Evolutionary conservation across 2,888 invertebrate genomes (phyloP).

Genomic region (Allophyes oxyacanthae): DNA sequence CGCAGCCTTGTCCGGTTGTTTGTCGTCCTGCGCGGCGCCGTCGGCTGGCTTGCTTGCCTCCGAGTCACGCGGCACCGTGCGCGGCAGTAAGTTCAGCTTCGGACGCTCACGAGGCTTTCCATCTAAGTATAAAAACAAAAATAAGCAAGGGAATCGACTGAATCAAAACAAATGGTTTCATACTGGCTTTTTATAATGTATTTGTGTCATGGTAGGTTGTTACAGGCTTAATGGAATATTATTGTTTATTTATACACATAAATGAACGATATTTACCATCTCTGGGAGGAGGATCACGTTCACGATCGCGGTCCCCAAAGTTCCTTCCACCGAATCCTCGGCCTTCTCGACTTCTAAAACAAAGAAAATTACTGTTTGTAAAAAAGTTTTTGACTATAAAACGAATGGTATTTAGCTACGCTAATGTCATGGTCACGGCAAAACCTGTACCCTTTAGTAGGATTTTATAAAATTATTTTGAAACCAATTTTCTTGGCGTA

Average conservation of each 20-base stretch:
- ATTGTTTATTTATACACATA: too few species aligned
- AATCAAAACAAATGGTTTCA: too few species aligned
- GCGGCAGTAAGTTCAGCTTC: constrained; percentile 94
- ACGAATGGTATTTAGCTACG: too few species aligned
- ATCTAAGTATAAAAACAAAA: constrained; percentile 54
- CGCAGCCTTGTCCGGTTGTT: constrained; percentile 68
- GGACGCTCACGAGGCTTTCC: constrained; percentile 92
- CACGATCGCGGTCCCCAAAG: constrained; percentile 78
- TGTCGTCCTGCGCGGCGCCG: constrained; percentile 63
- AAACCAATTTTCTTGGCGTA: too few species aligned
- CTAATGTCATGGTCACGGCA: too few species aligned
- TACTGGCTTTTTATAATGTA: too few species aligned
- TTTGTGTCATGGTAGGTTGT: too few species aligned
- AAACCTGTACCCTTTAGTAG: too few species aligned
- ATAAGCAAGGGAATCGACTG: neutral
- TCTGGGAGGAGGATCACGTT: constrained; percentile 79
- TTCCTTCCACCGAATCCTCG: constrained; percentile 81
- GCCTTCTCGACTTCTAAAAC: constrained; percentile 74
- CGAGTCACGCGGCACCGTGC: constrained; percentile 92
- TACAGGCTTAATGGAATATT: too few species aligned
- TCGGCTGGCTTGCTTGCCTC: constrained; percentile 76
- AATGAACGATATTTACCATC: constrained; percentile 72
- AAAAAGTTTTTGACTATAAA: too few species aligned
- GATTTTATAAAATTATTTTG: too few species aligned
- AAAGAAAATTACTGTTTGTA: constrained; percentile 1